Base-by-base conservation (phyloP, 2,888 invertebrate genomes). In the Didymodactylos carnosus region DNA sequence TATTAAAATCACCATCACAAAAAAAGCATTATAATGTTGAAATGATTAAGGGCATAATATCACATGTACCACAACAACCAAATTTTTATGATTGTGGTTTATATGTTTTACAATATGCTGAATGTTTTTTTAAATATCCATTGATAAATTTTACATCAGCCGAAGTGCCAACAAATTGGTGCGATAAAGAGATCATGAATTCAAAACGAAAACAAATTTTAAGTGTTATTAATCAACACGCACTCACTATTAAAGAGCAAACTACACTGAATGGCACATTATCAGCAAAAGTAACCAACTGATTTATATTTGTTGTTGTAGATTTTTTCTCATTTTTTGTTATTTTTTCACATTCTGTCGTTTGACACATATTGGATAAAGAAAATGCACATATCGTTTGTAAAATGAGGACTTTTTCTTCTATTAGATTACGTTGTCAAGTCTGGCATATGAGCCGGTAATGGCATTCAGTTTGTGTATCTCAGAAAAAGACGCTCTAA, bases 21-120 rank as follows among this genome's bases (percentile, higher is more conserved):
- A 7, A 35, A 39, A 27, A 69, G 16, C 16, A 10, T 14, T 43
- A 19, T n/a, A 62, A 70, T 75, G 35, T 51, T 23, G 71, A 62
- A 29, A 70, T 49, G 29, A 62, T 70, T 14, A 40, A 25, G 14
- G 25, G 41, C 13, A 62, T 39, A 16, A 49, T 29, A 39, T 72
- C 71, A n/a, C 39, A 72, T 39, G 91, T 93, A 77, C 97, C 97
- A n/a, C 94, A 95, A 82, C 98, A 98, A 84, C 91, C 89, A 77
- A 98, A 98, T 86, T 93, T 90, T 81, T 91, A 91, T 51, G 98
- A 98, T 83, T 98, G 98, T 84, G 98, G 98, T 0, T 86, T 97
- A 19, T 98, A 91, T 84, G 86, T 97, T 75, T 85, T 98, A 73
- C 94, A 97, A 82, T 98, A 94, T 86, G 72, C 49, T 29, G 75